A percentile compares a stretch with the other conserved stretches of the same genome.
Evolutionary conservation across 2,113 vertebrate genomes (phyloP).

Genomic region (Ageneiosus marmoratus): DNA sequence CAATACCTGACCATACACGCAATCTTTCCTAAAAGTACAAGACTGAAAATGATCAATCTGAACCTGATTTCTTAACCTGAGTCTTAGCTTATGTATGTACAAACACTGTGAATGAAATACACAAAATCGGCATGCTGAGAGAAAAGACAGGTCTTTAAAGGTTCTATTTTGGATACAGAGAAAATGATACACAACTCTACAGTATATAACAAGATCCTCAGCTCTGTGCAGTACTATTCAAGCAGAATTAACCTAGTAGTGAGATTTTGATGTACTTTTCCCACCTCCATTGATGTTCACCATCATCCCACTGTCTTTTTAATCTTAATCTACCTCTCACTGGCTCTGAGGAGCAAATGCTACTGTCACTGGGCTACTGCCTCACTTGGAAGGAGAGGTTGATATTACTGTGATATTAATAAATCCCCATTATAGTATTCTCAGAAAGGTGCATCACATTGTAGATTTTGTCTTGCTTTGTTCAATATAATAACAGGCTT

Average conservation of each 20-base stretch:
- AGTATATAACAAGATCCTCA: too few relatives aligned
- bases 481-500: not conserved
- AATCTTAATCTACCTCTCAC: constrained; percentile 54
- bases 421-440: not conserved
- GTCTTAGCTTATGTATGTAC: constrained; percentile 48
- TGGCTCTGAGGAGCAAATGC: constrained; percentile 67
- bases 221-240: constrained; percentile 51
- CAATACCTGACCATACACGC: constrained; percentile 58
- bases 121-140: constrained; percentile 78
- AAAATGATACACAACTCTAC: constrained; percentile 60
- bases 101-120: constrained; percentile 67
- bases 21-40: constrained; percentile 27
- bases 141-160: constrained; percentile 75
- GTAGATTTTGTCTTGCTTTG: not conserved
- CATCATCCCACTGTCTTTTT: constrained; percentile 61
- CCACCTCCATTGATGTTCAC: constrained; percentile 57
- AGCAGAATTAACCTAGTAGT: constrained; percentile 60
- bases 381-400: constrained; percentile 56
- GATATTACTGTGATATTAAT: not conserved
- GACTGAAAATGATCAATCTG: constrained; percentile 6
- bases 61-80: constrained; percentile 19
- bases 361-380: constrained; percentile 65
- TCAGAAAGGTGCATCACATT: not conserved
- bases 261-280: constrained; percentile 73
- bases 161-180: constrained; percentile 74